phyloP scores from a whole-genome alignment of 2,797 vertebrate genomes.

The Acanthornis magna region DNA sequence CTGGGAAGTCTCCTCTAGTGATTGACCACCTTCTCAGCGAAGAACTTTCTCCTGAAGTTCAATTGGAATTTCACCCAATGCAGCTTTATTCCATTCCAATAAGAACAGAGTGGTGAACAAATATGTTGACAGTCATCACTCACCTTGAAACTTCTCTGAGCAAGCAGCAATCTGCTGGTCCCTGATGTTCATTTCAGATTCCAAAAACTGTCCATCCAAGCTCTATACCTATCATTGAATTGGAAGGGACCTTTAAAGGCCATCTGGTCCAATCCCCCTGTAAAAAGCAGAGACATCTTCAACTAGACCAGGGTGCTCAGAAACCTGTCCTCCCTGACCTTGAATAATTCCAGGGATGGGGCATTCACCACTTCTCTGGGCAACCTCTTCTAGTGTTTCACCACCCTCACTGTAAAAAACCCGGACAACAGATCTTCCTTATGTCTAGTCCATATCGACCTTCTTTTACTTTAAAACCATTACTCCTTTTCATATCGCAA shows the following conservation, averaged over 20 bases:
- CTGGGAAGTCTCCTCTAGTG: not conserved
- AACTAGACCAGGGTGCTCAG: not conserved
- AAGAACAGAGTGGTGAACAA: not conserved
- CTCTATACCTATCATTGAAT: not conserved
- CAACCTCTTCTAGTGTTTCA: not conserved
- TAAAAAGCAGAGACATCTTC: not conserved
- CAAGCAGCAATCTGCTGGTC: not conserved
- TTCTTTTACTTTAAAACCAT: not conserved
- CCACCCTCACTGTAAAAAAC: not conserved
- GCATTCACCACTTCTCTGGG: not conserved
- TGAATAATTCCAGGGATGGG: not conserved
- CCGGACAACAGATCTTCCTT: not conserved
- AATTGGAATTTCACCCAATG: rapidly evolving
- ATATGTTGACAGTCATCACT: not conserved
- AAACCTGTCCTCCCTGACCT: not conserved
- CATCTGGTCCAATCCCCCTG: not conserved
- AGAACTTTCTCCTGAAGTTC: not conserved
- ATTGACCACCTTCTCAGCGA: not conserved
- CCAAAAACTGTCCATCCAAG: not conserved
- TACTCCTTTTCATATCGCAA: rapidly evolving
- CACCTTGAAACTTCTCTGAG: not conserved
- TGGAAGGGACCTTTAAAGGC: not conserved
- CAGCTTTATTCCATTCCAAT: not conserved
- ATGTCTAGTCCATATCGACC: not conserved
- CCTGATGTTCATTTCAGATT: not conserved